Conservation (phyloP, 2,113 vertebrate genomes). For the Corythornis vintsioides region DNA sequence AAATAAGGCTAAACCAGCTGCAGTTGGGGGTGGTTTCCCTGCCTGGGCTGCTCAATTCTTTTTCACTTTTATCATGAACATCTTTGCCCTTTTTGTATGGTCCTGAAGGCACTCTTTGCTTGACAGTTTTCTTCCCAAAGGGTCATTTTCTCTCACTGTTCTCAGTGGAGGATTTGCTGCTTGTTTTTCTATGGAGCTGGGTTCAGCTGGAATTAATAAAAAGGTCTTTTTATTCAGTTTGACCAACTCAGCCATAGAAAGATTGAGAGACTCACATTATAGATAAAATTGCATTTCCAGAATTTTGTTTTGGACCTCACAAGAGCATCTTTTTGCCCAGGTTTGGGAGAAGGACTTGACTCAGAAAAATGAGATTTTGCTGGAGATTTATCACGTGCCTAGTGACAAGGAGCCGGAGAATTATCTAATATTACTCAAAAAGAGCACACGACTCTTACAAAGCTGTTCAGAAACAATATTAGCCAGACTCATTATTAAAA, state of each 20-base stretch:
- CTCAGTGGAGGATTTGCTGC: not conserved
- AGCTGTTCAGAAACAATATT: slow-evolving; percentile 55
- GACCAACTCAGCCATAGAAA: not conserved
- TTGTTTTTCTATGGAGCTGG: not conserved
- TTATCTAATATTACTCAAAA: slow-evolving; percentile 55
- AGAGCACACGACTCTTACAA: not conserved
- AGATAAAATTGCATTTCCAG: slow-evolving; percentile 21
- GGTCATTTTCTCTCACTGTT: not conserved
- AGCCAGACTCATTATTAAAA: slow-evolving; percentile 63
- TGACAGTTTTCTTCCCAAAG: not conserved
- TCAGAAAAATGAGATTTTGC: slow-evolving; percentile 16
- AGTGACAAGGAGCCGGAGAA: slow-evolving; percentile 44
- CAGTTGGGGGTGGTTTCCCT: not conserved
- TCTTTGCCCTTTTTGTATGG: not conserved
- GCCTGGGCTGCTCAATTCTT: not conserved
- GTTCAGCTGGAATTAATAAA: slow-evolving; percentile 55
- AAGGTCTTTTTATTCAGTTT: slow-evolving; percentile 32
- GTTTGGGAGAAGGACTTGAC: not conserved
- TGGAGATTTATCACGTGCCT: slow-evolving; percentile 51
- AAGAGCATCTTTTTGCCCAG: slow-evolving; percentile 19
- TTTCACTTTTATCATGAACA: not conserved
- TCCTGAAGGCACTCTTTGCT: not conserved
- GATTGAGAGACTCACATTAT: not conserved
- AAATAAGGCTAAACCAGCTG: slow-evolving; percentile 1
- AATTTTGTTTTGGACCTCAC: slow-evolving; percentile 26